Percentiles rank a stretch among this genome's conserved stretches.
phyloP scores from a whole-genome alignment of 2,113 vertebrate genomes.

The Corvus hawaiiensis region DNA sequence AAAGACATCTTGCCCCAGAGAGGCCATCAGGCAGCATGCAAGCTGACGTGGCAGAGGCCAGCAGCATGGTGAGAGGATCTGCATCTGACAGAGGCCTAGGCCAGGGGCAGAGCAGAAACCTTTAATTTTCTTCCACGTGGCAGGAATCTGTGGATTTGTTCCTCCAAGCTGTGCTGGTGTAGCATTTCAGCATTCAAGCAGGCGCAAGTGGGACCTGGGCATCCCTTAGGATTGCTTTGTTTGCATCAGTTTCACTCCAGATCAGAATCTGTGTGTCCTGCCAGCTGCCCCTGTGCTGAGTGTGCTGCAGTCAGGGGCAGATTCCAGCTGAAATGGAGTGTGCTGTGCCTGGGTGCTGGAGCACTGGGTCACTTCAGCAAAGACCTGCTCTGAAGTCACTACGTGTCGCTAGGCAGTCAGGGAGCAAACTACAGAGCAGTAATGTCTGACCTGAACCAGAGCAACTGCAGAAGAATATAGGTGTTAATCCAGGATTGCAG shows the following conservation, averaged over 20 bases:
- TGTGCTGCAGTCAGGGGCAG: background rate
- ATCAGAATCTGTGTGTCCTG: background rate
- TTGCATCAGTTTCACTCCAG: background rate
- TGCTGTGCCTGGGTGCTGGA: background rate
- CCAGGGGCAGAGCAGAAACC: background rate
- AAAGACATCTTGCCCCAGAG: background rate
- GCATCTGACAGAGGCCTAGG: background rate
- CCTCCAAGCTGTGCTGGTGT: background rate
- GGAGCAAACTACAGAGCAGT: background rate
- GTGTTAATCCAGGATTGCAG: background rate
- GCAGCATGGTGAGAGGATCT: background rate
- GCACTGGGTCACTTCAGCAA: background rate
- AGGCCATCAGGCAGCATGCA: accelerated
- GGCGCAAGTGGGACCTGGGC: background rate
- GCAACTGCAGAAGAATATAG: background rate
- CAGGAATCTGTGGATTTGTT: background rate
- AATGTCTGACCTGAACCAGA: background rate
- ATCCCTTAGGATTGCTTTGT: background rate
- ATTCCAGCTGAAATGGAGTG: background rate
- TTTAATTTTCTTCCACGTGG: background rate
- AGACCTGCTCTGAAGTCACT: background rate
- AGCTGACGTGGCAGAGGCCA: background rate
- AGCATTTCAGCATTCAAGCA: background rate
- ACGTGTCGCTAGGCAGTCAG: accelerated
- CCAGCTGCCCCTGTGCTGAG: background rate